Conservation (phyloP, 2,113 vertebrate species). For the Mus spicilegus region DNA sequence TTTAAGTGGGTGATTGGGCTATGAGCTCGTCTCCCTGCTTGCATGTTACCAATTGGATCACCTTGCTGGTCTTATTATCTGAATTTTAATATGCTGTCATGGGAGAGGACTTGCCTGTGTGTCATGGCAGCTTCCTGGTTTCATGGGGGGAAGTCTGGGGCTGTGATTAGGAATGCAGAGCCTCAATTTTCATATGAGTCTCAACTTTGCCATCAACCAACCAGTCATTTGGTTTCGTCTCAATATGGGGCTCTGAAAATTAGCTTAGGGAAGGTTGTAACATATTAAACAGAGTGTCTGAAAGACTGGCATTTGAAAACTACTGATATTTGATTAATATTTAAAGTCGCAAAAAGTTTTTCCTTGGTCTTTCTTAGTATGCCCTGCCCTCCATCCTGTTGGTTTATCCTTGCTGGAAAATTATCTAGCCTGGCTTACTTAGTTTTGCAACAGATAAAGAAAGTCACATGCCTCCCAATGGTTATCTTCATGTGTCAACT, state of each 20-base stretch:
- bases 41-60: background rate
- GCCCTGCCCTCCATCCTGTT: background rate
- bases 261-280: background rate
- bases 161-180: conserved; percentile 4
- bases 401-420: conserved; percentile 34
- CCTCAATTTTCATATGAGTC: conserved; percentile 36
- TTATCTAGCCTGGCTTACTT: background rate
- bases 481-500: background rate
- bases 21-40: background rate
- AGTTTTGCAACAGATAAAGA: conserved; percentile 11
- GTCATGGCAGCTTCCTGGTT: background rate
- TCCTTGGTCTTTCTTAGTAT: background rate
- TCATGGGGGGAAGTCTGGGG: background rate
- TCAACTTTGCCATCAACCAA: background rate
- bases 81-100: background rate
- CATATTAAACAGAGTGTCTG: conserved; percentile 18
- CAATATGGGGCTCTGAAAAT: conserved; percentile 40
- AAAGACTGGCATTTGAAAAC: conserved; percentile 14
- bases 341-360: conserved; percentile 32
- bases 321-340: background rate
- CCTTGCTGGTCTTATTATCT: background rate
- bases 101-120: background rate
- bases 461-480: background rate
- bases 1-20: background rate
- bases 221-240: background rate